Conservation (phyloP, 53 echinoderm and acorn worm genomes). For the Astropecten irregularis region DNA sequence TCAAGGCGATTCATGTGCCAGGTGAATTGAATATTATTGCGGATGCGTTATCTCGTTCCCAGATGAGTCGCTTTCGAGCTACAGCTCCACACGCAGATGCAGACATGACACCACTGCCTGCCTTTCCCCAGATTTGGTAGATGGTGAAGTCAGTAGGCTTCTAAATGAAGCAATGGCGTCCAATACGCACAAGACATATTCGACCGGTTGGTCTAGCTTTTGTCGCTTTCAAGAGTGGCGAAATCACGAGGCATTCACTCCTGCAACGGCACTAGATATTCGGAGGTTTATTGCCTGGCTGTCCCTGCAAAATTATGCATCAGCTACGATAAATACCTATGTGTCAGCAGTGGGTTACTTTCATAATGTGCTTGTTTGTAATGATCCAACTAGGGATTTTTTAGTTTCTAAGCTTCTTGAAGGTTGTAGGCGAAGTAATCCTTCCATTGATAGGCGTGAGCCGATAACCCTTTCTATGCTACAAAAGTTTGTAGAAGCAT, state of each 20-base stretch:
- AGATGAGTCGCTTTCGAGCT: constrained; percentile 7
- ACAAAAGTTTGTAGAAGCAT: neutral
- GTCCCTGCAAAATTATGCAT: neutral
- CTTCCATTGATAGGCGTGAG: neutral
- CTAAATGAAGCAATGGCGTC: neutral
- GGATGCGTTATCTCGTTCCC: constrained; percentile 53
- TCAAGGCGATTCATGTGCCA: constrained; percentile 43
- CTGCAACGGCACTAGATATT: neutral
- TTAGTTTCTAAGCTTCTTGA: constrained; percentile 5
- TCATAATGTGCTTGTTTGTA: neutral
- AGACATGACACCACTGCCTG: constrained; percentile 6
- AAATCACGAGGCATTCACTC: neutral
- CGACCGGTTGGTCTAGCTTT: neutral
- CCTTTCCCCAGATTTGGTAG: neutral
- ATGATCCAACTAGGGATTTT: neutral
- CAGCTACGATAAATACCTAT: neutral
- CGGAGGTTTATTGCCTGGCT: neutral
- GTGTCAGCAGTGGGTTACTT: neutral
- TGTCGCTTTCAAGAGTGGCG: neutral
- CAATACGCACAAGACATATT: neutral
- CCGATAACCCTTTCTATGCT: neutral
- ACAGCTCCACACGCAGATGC: neutral
- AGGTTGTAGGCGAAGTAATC: neutral
- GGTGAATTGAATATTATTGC: constrained; percentile 49
- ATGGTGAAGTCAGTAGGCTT: neutral